Base-by-base conservation (phyloP, 2,797 vertebrate genomes). In the Danio aesculapii region DNA sequence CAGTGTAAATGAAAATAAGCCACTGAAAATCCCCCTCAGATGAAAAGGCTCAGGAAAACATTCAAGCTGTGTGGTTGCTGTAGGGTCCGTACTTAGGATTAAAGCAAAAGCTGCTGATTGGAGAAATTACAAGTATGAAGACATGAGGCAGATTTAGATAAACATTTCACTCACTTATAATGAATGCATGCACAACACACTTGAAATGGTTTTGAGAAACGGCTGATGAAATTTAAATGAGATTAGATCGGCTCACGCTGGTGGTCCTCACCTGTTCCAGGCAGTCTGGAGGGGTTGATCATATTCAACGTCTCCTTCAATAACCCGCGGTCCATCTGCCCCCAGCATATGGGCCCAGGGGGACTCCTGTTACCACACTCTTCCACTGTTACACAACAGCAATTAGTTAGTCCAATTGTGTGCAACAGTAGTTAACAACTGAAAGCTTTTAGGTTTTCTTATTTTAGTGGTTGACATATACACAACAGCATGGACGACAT, bases 61-160 rank as follows among this genome's bases (percentile, higher is more conserved):
- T 59, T 46, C 19, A 12, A 62, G 67, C 21, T 75, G 6, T 72
- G 61, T 73, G 52, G 80, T 63, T 84, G 76, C 82, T 81, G 43
- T 58, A 7, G 57, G 49, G 75, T 81, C 69, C 68, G 66, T 71
- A 57, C 53, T 70, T 43, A 84, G 68, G 84, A 86, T 84, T 90
- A 77, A 82, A 69, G 82, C 62, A 82, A 75, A 81, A 86, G 83
- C 79, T 79, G 79, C 74, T 81, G 81, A 90, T 84, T 83, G 84
- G 58, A 84, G 83, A 72, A 64, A 80, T 86, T 63, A 85, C 47
- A 41, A 39, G 78, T 81, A 58, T 85, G 89, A 87, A 84, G 64
- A 75, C 12, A 66, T 76, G 85, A 87, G 84, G 84, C 88, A 64
- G 88, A 89, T 88, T 89, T 81, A 77, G 82, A 39, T 61, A 84